Base-by-base conservation (phyloP, 2,797 vertebrate species). In the Pampus argenteus region DNA sequence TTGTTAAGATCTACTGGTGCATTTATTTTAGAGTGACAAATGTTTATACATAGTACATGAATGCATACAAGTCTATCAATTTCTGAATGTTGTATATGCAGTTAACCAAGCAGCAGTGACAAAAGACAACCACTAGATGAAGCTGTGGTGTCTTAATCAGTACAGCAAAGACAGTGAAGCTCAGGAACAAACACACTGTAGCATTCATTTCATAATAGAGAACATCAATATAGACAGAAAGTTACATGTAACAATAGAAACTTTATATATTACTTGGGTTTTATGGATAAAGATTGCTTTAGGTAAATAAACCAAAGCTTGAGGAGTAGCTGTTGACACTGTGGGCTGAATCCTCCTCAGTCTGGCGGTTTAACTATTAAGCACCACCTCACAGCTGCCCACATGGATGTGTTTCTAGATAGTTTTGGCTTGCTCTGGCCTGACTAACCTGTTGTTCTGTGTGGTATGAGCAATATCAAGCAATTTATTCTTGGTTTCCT, bases 91-190 rank as follows among this genome's bases (percentile, higher is more conserved):
- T 42, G 26, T 56, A 51, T 77, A 49, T 55, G 56, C n/a, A 25
- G 31, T n/a, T 18, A 34, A 9, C 25, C 13, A 51, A 55, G 40
- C 28, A 61, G 87, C 81, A 83, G 72, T 47, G 17, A 20, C 60
- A 44, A 0, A 0, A 5, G 0, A 31, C 2, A 1, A 5, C 87
- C 93, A 93, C 90, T 79, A 90, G 93, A 89, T 88, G 72, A 83
- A 51, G 87, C 44, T 85, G 83, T 78, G 20, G 79, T 5, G 26
- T 81, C 54, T 79, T 51, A 34, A 42, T 79, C 52, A 44, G n/a
- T 14, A 3, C 8, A 50, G 6, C 3, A 42, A 15, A 60, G 22
- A 57, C n/a, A 15, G 17, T 44, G 4, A 11, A 15, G 31, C 17
- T 64, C 45, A 54, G 59, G 28, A 49, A 58, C 13, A 82, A 72